Conservation (phyloP, 2,113 vertebrate species). For the Trogon melanurus region DNA sequence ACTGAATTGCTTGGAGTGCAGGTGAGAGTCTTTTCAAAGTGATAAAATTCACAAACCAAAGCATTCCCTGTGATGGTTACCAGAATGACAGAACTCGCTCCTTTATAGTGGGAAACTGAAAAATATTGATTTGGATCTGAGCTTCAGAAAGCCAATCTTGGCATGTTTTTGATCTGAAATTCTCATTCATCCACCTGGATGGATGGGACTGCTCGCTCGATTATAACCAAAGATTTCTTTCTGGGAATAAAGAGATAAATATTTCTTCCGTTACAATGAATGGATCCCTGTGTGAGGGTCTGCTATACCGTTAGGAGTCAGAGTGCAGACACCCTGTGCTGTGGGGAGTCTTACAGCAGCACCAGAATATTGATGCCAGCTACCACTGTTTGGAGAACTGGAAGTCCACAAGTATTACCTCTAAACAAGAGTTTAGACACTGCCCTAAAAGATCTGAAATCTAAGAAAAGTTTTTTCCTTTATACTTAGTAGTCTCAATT, state of each 20-base stretch:
- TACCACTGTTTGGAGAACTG: rapidly evolving
- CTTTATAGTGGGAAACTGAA: neutral
- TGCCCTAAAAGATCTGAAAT: neutral
- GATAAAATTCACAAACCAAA: neutral
- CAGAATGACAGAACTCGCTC: neutral
- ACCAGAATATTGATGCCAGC: neutral
- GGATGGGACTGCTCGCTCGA: neutral
- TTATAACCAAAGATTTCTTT: neutral
- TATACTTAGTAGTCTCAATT: neutral
- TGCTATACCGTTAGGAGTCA: neutral
- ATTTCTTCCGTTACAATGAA: neutral
- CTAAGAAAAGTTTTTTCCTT: neutral
- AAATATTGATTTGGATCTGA: neutral
- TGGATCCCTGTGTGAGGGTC: neutral
- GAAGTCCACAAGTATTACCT: neutral
- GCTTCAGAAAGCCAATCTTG: neutral
- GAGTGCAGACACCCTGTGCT: neutral
- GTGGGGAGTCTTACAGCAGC: neutral
- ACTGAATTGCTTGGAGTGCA: neutral
- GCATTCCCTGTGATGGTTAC: neutral
- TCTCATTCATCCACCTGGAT: neutral
- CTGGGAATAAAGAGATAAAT: neutral
- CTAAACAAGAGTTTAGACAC: neutral
- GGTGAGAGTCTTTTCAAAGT: neutral
- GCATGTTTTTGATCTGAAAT: neutral